These are phyloP conservation scores for Cryptus viduatorius DNA, from an alignment of 2,888 invertebrate genomes.

Conservation along the genomic window DNA sequence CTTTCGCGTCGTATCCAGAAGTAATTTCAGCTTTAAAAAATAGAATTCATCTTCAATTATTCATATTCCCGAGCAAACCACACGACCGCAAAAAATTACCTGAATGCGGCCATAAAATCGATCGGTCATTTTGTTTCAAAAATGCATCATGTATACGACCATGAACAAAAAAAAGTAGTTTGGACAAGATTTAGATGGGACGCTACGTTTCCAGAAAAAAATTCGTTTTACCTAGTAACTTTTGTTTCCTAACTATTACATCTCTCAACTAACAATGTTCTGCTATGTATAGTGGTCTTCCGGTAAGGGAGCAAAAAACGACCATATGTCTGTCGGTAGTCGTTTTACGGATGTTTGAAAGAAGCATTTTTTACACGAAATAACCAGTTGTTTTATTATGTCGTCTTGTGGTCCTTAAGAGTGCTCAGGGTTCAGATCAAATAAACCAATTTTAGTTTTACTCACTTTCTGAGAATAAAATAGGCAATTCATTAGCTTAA, in stretches of 20 bases:
- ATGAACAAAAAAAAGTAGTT: too few species aligned
- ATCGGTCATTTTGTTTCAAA: not conserved
- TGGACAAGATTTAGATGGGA: too few species aligned
- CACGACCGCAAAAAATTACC: not conserved
- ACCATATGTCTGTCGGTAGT: too few species aligned
- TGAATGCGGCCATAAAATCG: not conserved
- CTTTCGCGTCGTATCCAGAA: not conserved
- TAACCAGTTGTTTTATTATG: not conserved
- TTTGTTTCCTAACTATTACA: too few species aligned
- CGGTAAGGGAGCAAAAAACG: too few species aligned
- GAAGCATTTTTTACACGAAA: too few species aligned
- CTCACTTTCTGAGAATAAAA: not conserved
- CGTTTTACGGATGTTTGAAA: too few species aligned
- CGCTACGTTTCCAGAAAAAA: too few species aligned
- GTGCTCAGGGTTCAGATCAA: not conserved
- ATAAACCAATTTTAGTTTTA: not conserved
- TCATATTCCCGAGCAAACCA: not conserved
- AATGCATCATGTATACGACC: not conserved
- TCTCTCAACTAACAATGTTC: too few species aligned
- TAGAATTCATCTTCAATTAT: not conserved
- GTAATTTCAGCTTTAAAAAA: not conserved
- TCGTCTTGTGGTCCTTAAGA: not conserved
- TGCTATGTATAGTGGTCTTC: too few species aligned
- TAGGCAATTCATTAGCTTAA: constrained; percentile 3
- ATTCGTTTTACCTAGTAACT: too few species aligned